Percentiles rank a stretch among this genome's conserved stretches.
These are phyloP conservation scores for Neogale vison DNA, from an alignment of 2,113 vertebrate species.

Conservation along the genomic window DNA sequence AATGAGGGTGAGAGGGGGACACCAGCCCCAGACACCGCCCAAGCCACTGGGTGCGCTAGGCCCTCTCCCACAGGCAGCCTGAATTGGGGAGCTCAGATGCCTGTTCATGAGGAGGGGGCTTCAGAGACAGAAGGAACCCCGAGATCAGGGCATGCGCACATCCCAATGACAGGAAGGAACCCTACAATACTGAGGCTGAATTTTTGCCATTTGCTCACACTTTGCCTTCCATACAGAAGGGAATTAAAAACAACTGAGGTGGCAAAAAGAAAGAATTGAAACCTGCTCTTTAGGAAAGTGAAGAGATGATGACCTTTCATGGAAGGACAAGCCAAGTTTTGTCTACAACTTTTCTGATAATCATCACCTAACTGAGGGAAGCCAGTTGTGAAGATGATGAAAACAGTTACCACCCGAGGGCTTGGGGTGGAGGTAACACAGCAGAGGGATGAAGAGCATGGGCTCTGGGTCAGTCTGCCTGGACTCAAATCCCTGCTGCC, in stretches of 20 bases:
- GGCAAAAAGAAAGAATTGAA: background rate
- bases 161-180: rapidly evolving
- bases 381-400: background rate
- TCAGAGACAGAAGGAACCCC: background rate
- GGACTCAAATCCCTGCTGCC: background rate
- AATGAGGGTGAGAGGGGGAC: conserved; percentile 89
- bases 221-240: background rate
- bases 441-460: background rate
- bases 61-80: too few relatives aligned
- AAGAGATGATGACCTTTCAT: background rate
- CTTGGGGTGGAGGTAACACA: too few relatives aligned
- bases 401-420: too few relatives aligned
- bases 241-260: background rate
- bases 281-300: background rate
- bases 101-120: background rate
- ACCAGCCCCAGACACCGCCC: conserved; percentile 85
- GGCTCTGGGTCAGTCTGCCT: background rate
- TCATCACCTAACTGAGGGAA: background rate
- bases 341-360: background rate
- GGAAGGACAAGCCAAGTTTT: background rate
- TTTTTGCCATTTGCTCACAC: background rate
- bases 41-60: rapidly evolving
- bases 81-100: background rate
- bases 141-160: too few relatives aligned
- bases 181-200: background rate